Base-by-base conservation (phyloP, 2,113 vertebrate species). In the Oncorhynchus gorbuscha region DNA sequence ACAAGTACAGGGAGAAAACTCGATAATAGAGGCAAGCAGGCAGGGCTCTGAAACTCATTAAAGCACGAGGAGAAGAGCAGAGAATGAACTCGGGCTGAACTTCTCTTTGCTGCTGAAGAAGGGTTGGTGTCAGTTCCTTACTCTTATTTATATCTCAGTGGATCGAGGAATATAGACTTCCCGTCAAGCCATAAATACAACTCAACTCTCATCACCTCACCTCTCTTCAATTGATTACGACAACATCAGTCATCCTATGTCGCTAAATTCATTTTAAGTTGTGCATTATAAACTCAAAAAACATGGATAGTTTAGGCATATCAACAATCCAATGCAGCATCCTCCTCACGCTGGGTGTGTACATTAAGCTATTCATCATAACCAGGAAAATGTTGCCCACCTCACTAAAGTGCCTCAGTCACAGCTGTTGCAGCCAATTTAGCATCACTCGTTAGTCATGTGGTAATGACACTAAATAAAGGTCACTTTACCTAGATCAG, bases 111-210 rank as follows among this genome's bases (percentile, higher is more conserved):
- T 75, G 75, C 6, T 83, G 79, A 79, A 59, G 75, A 73, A 64
- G 72, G 74, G 48, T 67, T 20, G 68, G 49, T 35, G 61, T 86
- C 28, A 32, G 9, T 32, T 67, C 14, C 65, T 67, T 32, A 67
- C 26, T 28, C 24, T 88, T 90, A 91, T 90, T 89, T 87, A 83
- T 87, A 88, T 81, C 61, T 77, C 62, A 64, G 62, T 13, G 72
- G 76, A 77, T 87, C 79, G 80, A 83, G 89, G 79, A 86, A 85
- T 51, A 48, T 83, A 82, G 82, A 85, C 26, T 71, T 62, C 69
- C 58, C 45, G 7, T 78, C 66, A 70, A 79, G 75, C 75, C 69
- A 71, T 14, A 81, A 72, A 74, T 61, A 26, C 39, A 80, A 58
- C 81, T 75, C 13, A 22, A 76, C 66, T 72, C 76, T 39, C 65